These are phyloP conservation scores for Sardina pilchardus DNA, from an alignment of 2,113 vertebrate species.

Conservation along the genomic window DNA sequence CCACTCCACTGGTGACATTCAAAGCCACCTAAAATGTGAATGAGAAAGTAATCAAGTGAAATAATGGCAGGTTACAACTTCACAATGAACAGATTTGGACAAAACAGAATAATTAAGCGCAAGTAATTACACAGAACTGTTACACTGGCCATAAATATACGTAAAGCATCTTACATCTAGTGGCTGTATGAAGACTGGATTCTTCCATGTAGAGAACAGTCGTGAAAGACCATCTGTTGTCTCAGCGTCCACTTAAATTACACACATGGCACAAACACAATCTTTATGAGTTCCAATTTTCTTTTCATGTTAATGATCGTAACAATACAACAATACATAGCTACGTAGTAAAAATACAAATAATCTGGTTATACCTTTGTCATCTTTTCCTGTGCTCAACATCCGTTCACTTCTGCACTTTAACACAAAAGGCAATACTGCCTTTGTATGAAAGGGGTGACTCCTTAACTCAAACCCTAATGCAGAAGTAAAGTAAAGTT, in stretches of 20 bases:
- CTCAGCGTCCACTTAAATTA: conserved; percentile 56
- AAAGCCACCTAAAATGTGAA: conserved; percentile 79
- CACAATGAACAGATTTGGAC: not conserved
- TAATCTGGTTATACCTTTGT: conserved; percentile 75
- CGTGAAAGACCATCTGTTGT: conserved; percentile 70
- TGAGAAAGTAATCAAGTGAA: not conserved
- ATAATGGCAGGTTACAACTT: not conserved
- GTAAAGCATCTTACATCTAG: conserved; percentile 72
- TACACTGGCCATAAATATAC: not conserved
- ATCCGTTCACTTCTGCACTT: conserved; percentile 79
- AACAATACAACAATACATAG: not conserved
- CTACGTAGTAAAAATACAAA: conserved; percentile 29
- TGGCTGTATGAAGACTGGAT: conserved; percentile 87
- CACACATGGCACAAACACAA: conserved; percentile 25
- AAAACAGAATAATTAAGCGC: not conserved
- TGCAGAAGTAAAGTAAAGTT: conserved; percentile 52
- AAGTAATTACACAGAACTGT: not conserved
- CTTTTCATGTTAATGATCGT: not conserved
- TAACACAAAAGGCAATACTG: conserved; percentile 89
- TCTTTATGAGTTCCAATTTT: not conserved
- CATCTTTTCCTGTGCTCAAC: conserved; percentile 68
- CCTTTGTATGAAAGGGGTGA: conserved; percentile 88
- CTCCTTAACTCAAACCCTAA: conserved; percentile 89
- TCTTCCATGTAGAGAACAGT: conserved; percentile 87
- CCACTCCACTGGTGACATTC: conserved; percentile 82